phyloP scores from a whole-genome alignment of 2,113 vertebrate species.

The Montifringilla adamsi region DNA sequence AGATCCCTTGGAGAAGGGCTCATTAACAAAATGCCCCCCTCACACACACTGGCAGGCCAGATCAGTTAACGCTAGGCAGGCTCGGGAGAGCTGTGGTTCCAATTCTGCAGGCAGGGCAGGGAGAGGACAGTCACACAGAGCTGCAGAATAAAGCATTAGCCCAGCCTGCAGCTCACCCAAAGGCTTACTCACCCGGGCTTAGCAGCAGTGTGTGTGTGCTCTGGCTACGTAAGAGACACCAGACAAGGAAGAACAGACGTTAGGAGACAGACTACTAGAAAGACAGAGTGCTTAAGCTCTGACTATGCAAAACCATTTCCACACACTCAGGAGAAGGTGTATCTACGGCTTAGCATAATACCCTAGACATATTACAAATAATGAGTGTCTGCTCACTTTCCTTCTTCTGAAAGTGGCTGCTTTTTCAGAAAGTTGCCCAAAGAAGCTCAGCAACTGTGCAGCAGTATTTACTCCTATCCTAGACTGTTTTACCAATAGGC shows the following conservation, averaged over 20 bases:
- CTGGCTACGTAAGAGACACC: not conserved
- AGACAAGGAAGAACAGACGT: not conserved
- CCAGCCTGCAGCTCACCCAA: not conserved
- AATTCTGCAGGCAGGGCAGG: not conserved
- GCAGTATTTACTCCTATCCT: not conserved
- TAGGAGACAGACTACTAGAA: not conserved
- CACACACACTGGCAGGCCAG: slow-evolving; percentile 39
- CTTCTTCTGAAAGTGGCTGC: not conserved
- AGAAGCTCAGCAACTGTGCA: not conserved
- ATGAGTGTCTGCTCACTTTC: not conserved
- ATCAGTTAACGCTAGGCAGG: slow-evolving; percentile 15
- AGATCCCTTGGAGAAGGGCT: slow-evolving; percentile 59
- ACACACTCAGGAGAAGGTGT: not conserved
- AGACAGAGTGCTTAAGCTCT: not conserved
- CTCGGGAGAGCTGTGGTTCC: not conserved
- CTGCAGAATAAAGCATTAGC: not conserved
- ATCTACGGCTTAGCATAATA: not conserved
- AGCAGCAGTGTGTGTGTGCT: not conserved
- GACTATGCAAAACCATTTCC: not conserved
- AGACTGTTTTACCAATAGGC: not conserved
- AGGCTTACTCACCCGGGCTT: not conserved
- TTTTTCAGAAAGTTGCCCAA: not conserved
- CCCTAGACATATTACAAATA: not conserved
- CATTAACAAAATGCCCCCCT: slow-evolving; percentile 58
- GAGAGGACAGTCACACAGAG: not conserved